phyloP scores from a whole-genome alignment of 2,888 invertebrate genomes.

The Dilophus febrilis region DNA sequence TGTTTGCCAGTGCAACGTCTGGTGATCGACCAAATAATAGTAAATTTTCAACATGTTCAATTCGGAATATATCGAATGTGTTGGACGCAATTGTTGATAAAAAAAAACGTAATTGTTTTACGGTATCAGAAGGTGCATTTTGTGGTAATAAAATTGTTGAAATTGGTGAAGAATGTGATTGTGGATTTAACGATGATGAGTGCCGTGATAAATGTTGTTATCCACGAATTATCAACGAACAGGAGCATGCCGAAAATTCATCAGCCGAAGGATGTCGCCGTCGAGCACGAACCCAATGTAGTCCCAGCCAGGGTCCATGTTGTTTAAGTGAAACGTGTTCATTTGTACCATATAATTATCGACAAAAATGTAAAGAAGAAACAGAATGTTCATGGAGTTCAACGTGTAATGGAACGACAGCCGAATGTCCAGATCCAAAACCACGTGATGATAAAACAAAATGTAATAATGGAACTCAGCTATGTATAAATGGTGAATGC shows the following conservation, averaged over 20 bases:
- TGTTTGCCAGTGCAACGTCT: conserved; percentile 98
- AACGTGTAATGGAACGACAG: conserved; percentile 66
- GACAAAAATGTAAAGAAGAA: conserved; percentile 62
- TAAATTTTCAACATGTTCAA: conserved; percentile 87
- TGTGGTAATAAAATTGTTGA: conserved; percentile 99
- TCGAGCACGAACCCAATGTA: conserved; percentile 53
- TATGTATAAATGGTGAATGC: conserved; percentile 82
- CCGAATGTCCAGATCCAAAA: conserved; percentile 73
- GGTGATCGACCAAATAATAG: conserved; percentile 97
- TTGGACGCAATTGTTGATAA: conserved; percentile 81
- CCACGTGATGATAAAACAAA: conserved; percentile 79
- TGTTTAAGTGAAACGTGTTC: conserved; percentile 64
- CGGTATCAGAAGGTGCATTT: conserved; percentile 83
- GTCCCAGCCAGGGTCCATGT: conserved; percentile 96
- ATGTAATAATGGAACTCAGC: conserved; percentile 82
- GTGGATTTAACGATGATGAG: conserved; percentile 82
- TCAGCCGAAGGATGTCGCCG: conserved; percentile 68
- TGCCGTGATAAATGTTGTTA: conserved; percentile 90
- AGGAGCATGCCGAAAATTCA: conserved; percentile 48
- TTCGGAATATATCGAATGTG: conserved; percentile 88
- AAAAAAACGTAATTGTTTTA: conserved; percentile 86
- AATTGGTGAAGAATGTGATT: conserved; percentile 95
- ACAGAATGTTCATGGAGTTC: conserved; percentile 82
- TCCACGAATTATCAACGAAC: conserved; percentile 57
- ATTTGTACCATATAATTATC: conserved; percentile 47